These are phyloP conservation scores for Oasisia sp. DNA, from an alignment of 2,888 invertebrate species.

Conservation along the genomic window DNA sequence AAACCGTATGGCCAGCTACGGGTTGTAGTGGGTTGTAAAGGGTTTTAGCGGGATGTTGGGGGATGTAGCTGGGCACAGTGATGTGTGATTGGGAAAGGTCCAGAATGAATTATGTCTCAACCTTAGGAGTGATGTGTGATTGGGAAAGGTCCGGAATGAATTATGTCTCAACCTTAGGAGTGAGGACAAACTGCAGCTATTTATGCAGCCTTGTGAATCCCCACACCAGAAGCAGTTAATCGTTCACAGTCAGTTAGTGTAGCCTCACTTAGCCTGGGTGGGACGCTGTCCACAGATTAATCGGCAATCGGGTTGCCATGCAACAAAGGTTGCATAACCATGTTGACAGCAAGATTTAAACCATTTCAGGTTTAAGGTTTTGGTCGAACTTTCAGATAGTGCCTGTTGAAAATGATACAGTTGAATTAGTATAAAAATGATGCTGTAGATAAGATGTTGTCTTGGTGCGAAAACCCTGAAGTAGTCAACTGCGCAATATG, in stretches of 20 bases:
- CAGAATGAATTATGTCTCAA: background rate
- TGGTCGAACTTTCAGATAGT: background rate
- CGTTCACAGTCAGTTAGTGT: background rate
- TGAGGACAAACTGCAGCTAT: background rate
- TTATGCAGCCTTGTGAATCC: background rate
- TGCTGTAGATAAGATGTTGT: background rate
- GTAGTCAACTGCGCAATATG: too few relatives aligned
- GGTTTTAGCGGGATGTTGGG: too few relatives aligned
- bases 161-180: background rate
- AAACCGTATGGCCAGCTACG: background rate
- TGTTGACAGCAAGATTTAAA: background rate
- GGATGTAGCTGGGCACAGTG: too few relatives aligned
- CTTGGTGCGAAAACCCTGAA: background rate
- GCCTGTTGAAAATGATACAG: background rate
- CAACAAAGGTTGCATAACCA: background rate
- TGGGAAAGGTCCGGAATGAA: background rate
- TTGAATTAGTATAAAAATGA: background rate
- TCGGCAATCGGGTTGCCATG: too few relatives aligned
- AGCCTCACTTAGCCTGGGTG: background rate
- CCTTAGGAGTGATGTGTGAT: background rate
- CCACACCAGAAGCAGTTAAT: background rate
- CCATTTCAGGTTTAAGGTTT: background rate
- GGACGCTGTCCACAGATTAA: too few relatives aligned
- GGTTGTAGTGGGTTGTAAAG: background rate
- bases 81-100: background rate